These are phyloP conservation scores for Tridacna crocea DNA, from an alignment of 2,888 invertebrate genomes.

Conservation along the genomic window DNA sequence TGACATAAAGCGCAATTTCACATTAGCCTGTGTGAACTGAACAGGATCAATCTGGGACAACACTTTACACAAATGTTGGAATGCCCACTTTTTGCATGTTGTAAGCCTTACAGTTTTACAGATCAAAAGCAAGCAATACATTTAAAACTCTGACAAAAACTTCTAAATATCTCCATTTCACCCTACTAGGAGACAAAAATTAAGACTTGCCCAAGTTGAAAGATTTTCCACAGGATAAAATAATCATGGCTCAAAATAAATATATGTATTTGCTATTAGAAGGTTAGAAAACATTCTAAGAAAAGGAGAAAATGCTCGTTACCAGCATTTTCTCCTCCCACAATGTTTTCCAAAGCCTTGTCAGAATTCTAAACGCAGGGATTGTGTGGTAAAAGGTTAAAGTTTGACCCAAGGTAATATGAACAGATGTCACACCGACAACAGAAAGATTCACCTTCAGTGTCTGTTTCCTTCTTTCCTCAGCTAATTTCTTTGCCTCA, in stretches of 20 bases:
- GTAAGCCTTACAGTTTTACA: too few relatives aligned
- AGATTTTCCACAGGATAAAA: not conserved
- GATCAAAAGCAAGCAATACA: too few relatives aligned
- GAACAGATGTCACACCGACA: not conserved
- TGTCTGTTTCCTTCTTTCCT: conserved; percentile 95
- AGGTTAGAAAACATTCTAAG: not conserved
- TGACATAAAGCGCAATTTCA: too few relatives aligned
- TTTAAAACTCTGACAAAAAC: too few relatives aligned
- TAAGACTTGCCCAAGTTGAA: not conserved
- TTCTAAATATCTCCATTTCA: not conserved
- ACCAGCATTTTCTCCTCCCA: not conserved
- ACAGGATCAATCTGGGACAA: too few relatives aligned
- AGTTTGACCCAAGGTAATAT: too few relatives aligned
- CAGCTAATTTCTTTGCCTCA: conserved; percentile 93
- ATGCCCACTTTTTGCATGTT: too few relatives aligned
- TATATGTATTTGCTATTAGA: not conserved
- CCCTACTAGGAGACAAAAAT: not conserved
- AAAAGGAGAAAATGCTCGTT: not conserved
- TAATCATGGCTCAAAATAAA: not conserved
- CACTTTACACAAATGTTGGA: too few relatives aligned
- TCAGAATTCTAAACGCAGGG: too few relatives aligned
- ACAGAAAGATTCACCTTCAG: conserved; percentile 86
- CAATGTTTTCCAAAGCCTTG: too few relatives aligned
- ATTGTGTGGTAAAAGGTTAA: too few relatives aligned
- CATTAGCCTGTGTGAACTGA: too few relatives aligned